A percentile compares a stretch with the other conserved stretches of the same genome.
Evolutionary conservation across 2,888 invertebrate species (phyloP).

Genomic region (Cerastoderma edule): DNA sequence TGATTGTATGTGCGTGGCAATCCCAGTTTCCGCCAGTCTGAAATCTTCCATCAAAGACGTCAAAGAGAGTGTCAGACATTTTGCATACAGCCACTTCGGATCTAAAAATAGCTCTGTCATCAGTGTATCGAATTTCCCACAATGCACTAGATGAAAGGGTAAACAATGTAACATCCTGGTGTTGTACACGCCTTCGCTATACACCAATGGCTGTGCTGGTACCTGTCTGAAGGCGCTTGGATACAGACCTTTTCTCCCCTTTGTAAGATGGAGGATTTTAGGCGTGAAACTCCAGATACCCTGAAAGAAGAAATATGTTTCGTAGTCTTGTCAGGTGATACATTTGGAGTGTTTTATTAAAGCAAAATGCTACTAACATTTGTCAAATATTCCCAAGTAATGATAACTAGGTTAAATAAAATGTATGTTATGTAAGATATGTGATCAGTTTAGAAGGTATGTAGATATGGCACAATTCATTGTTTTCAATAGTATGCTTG

Average conservation of each 20-base stretch:
- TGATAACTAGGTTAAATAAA: too few relatives aligned
- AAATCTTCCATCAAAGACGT: constrained; percentile 97
- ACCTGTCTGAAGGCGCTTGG: constrained; percentile 69
- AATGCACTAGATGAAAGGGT: constrained; percentile 70
- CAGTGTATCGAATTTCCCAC: constrained; percentile 84
- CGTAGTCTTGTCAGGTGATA: too few relatives aligned
- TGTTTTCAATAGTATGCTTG: too few relatives aligned
- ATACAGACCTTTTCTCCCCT: constrained; percentile 73
- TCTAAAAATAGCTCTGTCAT: constrained; percentile 96
- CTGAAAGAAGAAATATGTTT: constrained; percentile 20
- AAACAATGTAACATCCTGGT: constrained; percentile 71
- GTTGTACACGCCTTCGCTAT: constrained; percentile 60
- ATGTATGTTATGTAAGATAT: too few relatives aligned
- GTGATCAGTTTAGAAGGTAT: too few relatives aligned
- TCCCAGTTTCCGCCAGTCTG: constrained; percentile 55
- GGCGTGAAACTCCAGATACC: constrained; percentile 70
- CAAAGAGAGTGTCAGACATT: constrained; percentile 95
- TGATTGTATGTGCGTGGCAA: constrained; percentile 24
- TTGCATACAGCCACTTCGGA: constrained; percentile 98
- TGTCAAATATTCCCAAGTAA: too few relatives aligned
- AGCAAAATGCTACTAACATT: too few relatives aligned
- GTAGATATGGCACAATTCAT: too few relatives aligned
- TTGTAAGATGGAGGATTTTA: constrained; percentile 73
- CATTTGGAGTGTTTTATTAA: too few relatives aligned
- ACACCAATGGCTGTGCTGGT: constrained; percentile 69